phyloP scores from a whole-genome alignment of 53 echinoderm and acorn worm genomes.

The Arbacia lixula region DNA sequence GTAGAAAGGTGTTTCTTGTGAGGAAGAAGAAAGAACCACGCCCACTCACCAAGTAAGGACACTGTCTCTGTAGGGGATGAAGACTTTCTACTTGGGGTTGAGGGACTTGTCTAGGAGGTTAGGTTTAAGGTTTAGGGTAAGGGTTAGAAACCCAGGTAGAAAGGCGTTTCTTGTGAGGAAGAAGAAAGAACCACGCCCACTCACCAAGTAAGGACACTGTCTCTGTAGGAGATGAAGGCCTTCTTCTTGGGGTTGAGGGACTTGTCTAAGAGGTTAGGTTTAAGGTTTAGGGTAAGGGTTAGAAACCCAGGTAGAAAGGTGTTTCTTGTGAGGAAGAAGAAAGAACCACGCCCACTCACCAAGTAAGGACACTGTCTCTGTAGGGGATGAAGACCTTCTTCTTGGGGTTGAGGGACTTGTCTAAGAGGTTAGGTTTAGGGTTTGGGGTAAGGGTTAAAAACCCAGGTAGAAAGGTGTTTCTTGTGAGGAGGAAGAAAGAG shows the following conservation, averaged over 20 bases:
- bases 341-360: slow-evolving; percentile 73
- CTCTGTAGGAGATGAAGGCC: slow-evolving; percentile 87
- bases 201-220: slow-evolving; percentile 94
- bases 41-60: slow-evolving; percentile 89
- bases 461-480: too few species aligned
- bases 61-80: slow-evolving; percentile 92
- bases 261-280: slow-evolving; percentile 74
- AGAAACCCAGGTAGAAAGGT: too few species aligned
- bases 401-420: slow-evolving; percentile 75
- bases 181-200: too few species aligned
- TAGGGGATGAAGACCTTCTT: slow-evolving; percentile 98
- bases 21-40: too few species aligned
- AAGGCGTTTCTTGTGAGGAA: too few species aligned
- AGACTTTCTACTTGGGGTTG: slow-evolving; percentile 76
- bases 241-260: slow-evolving; percentile 78
- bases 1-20: too few species aligned
- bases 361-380: slow-evolving; percentile 96
- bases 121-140: too few species aligned
- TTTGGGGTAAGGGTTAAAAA: too few species aligned
- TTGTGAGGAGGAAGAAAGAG: not conserved
- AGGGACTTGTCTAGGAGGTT: slow-evolving; percentile 75
- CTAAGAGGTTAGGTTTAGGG: slow-evolving; percentile 81
- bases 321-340: too few species aligned
- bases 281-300: too few species aligned
- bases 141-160: too few species aligned